Percentiles rank a stretch among this genome's conserved stretches.
Evolutionary conservation across 2,797 vertebrate species (phyloP).

Genomic region (Petrocephalus sullivani): DNA sequence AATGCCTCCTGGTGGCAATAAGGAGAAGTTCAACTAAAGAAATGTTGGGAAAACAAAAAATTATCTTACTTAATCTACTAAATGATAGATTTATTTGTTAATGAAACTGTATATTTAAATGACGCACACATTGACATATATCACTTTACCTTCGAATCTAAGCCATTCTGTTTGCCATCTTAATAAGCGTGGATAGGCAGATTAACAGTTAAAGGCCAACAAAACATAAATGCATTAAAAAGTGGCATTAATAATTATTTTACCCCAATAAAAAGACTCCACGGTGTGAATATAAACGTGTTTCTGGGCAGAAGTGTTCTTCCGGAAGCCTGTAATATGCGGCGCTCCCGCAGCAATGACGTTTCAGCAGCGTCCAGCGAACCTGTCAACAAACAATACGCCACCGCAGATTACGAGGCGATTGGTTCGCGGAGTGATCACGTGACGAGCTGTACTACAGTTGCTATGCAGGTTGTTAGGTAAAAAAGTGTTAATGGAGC

Average conservation of each 20-base stretch:
- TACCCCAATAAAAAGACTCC: slow-evolving; percentile 39
- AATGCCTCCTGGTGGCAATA: slow-evolving; percentile 8
- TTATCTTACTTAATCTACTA: neutral
- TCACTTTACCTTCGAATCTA: neutral
- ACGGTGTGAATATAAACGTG: slow-evolving; percentile 42
- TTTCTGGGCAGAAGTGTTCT: slow-evolving; percentile 60
- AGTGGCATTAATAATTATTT: slow-evolving; percentile 20
- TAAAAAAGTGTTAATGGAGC: slow-evolving; percentile 15
- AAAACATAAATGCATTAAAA: neutral
- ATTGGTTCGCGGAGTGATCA: slow-evolving; percentile 49
- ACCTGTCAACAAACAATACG: slow-evolving; percentile 53
- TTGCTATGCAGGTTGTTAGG: slow-evolving; percentile 55
- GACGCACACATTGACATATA: too few species aligned
- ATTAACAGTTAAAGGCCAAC: neutral
- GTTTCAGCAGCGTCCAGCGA: slow-evolving; percentile 47
- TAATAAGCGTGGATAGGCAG: neutral
- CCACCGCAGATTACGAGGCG: slow-evolving; percentile 40
- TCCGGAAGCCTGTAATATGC: slow-evolving; percentile 24
- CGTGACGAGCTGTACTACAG: slow-evolving; percentile 32
- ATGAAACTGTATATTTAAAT: neutral
- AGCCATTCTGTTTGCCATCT: neutral
- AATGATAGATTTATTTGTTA: neutral
- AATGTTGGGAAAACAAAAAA: neutral
- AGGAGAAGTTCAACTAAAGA: neutral
- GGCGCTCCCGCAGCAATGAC: slow-evolving; percentile 40